Conservation (phyloP, 2,797 vertebrate species). For the Aeoliscus strigatus region DNA sequence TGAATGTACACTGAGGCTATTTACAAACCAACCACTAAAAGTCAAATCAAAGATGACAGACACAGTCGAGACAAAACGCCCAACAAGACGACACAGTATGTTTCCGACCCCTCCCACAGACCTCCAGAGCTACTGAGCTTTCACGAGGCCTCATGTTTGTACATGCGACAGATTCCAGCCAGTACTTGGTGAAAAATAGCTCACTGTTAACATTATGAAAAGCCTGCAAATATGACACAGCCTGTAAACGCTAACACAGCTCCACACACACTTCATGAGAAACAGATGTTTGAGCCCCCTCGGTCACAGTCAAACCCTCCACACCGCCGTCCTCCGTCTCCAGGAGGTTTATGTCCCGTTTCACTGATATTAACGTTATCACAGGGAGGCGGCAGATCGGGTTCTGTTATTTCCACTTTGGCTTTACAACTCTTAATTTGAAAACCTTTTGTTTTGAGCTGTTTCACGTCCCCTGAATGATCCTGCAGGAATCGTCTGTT, state of each 20-base stretch:
- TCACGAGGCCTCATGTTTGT: slow-evolving; percentile 53
- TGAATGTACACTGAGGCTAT: slow-evolving; percentile 96
- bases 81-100: slow-evolving; percentile 66
- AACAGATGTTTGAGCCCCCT: slow-evolving; percentile 70
- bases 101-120: slow-evolving; percentile 52
- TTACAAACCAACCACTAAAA: slow-evolving; percentile 83
- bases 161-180: slow-evolving; percentile 55
- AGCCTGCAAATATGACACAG: slow-evolving; percentile 68
- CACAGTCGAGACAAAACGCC: slow-evolving; percentile 74
- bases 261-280: slow-evolving; percentile 51
- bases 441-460: slow-evolving; percentile 41
- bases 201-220: slow-evolving; percentile 66
- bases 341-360: too few species aligned
- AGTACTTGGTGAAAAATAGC: slow-evolving; percentile 56
- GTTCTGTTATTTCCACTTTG: slow-evolving; percentile 60
- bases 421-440: slow-evolving; percentile 65
- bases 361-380: slow-evolving; percentile 40
- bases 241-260: slow-evolving; percentile 60
- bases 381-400: slow-evolving; percentile 24
- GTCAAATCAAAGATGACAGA: slow-evolving; percentile 61
- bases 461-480: slow-evolving; percentile 74
- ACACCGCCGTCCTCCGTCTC: too few species aligned
- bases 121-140: too few species aligned
- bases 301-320: too few species aligned
- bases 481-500: slow-evolving; percentile 64